phyloP scores from a whole-genome alignment of 2,888 invertebrate species.

The Sarcophaga variegata region DNA sequence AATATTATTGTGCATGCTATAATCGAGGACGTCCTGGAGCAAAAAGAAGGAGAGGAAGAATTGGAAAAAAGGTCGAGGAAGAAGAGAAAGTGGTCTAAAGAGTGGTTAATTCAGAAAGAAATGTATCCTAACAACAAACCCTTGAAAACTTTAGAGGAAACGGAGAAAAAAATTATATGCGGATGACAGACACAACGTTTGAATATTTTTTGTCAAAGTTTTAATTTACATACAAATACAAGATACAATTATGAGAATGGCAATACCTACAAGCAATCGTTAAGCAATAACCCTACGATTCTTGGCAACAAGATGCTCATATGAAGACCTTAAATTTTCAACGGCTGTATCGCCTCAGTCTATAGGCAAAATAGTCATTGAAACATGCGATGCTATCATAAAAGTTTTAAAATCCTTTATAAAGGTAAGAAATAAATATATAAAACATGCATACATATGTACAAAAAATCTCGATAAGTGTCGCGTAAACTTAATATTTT shows the following conservation, averaged over 20 bases:
- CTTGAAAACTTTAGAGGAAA: constrained; percentile 25
- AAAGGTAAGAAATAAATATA: constrained; percentile 18
- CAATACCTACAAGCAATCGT: not conserved
- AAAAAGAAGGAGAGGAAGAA: not conserved
- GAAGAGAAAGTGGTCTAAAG: not conserved
- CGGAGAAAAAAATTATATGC: constrained; percentile 31
- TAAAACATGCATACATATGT: too few relatives aligned
- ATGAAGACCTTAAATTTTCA: constrained; percentile 12
- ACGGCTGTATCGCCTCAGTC: constrained; percentile 17
- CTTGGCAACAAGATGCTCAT: constrained; percentile 22
- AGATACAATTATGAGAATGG: not conserved
- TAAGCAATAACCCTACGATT: constrained; percentile 13
- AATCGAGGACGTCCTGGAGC: too few relatives aligned
- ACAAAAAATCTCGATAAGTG: not conserved
- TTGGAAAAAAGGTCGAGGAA: not conserved
- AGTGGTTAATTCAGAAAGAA: not conserved
- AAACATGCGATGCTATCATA: constrained; percentile 25
- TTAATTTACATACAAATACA: too few relatives aligned
- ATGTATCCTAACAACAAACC: not conserved
- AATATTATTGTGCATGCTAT: too few relatives aligned
- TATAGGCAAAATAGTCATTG: constrained; percentile 4
- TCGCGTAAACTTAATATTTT: too few relatives aligned
- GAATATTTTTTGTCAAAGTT: not conserved
- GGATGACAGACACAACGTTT: not conserved
- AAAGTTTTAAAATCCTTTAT: constrained; percentile 43